Evolutionary conservation across 2,797 vertebrate species (phyloP).

Genomic region (Muscicapa striata): DNA sequence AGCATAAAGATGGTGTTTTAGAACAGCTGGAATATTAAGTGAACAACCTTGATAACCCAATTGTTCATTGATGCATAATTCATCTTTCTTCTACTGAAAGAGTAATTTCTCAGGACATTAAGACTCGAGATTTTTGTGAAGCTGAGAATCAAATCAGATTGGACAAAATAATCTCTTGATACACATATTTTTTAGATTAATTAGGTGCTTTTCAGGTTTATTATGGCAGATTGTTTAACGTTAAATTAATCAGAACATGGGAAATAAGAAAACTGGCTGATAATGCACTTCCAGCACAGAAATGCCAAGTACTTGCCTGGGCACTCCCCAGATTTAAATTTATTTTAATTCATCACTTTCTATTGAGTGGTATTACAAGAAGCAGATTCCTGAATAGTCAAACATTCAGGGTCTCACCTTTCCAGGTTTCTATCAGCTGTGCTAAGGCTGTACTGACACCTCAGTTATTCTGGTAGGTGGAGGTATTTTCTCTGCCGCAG

Average conservation of each 20-base stretch:
- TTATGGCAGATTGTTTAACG: background rate
- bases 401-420: background rate
- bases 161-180: background rate
- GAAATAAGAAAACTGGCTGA: background rate
- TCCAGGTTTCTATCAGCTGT: background rate
- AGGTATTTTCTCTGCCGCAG: fast-evolving
- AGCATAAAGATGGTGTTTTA: background rate
- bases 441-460: background rate
- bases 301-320: background rate
- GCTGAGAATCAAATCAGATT: conserved; percentile 4
- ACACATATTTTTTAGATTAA: background rate
- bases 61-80: conserved; percentile 43
- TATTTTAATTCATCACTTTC: background rate
- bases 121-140: background rate
- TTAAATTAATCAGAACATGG: background rate
- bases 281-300: background rate
- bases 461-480: background rate
- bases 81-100: conserved; percentile 18
- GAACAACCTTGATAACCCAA: conserved; percentile 59
- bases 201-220: background rate
- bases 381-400: background rate
- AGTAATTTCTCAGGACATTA: background rate
- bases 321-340: background rate
- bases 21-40: conserved; percentile 56
- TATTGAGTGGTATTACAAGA: background rate